Evolutionary conservation across 2,888 invertebrate genomes (phyloP), one percentile per base, ranked within the genome.

Genomic region (Malachius bipustulatus): DNA sequence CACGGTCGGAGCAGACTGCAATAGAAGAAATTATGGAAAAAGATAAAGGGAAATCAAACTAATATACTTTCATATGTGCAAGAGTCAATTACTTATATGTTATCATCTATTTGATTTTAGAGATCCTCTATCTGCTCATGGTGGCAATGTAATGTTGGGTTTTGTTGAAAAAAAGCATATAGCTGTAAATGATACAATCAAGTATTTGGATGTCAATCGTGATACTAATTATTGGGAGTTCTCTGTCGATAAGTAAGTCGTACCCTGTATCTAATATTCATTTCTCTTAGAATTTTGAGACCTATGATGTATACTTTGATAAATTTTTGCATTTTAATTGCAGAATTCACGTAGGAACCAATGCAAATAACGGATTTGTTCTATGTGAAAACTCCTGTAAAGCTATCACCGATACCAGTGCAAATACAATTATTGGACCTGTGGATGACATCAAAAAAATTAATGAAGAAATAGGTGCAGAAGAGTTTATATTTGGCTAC

Each of bases 161-260:
- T 77, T 73, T 16, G 69, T 70, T 36, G 78, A 80, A 48, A 62
- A 73, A 1, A 64, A 67, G 32, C 70, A 77, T 48, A 74, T 76
- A 36, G 43, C 39, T 8, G 35, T 53, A n/a, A n/a, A n/a, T n/a
- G n/a, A n/a, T n/a, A n/a, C n/a, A n/a, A n/a, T n/a, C n/a, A 73
- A 70, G 16, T 77, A 73, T 50, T 54, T 76, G 1, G 65, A 70
- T 4, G 73, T 82, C 1, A 67, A 69, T 30, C 59, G n/a, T n/a
- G n/a, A 47, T 14, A 26, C 63, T 32, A 59, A 70, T 44, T 77
- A 77, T 52, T 83, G 82, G 82, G 71, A 76, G 52, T 73, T 83
- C 56, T 60, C 66, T 39, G 71, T 82, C 70, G 76, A 80, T 48
- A 66, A 65, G 74, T 75, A 61, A 55, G 46, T n/a, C n/a, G n/a